phyloP scores from a whole-genome alignment of 1,140 invertebrate genomes.

The Tribolium madens region DNA sequence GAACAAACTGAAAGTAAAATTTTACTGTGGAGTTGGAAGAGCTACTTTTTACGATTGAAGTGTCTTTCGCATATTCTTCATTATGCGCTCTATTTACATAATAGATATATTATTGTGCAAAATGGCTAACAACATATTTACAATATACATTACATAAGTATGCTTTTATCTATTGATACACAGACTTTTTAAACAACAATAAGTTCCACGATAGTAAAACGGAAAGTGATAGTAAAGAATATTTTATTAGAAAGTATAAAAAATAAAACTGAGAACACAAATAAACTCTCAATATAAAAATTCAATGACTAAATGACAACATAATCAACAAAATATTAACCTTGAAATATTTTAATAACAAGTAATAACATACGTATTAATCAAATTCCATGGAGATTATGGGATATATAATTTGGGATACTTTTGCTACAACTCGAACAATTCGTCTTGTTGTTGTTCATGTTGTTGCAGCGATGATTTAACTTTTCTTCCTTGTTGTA shows the following conservation, averaged over 20 bases:
- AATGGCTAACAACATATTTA: not conserved
- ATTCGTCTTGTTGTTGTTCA: constrained; percentile 86
- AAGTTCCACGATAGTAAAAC: not conserved
- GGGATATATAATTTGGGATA: not conserved
- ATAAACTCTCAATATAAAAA: not conserved
- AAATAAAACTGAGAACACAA: not conserved
- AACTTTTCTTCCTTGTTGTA: constrained; percentile 82
- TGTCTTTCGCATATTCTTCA: not conserved
- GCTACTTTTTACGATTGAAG: not conserved
- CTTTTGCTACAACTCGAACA: constrained; percentile 88
- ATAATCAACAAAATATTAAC: constrained; percentile 19
- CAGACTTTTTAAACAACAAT: not conserved
- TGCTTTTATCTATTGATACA: not conserved
- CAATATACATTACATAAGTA: constrained; percentile 6
- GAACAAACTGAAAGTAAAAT: not conserved
- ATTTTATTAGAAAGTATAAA: constrained; percentile 32
- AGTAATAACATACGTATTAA: constrained; percentile 17
- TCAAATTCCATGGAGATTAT: constrained; percentile 39
- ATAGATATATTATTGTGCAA: not conserved
- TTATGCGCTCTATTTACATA: not conserved
- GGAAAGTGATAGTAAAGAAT: not conserved
- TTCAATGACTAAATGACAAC: not conserved
- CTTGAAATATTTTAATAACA: constrained; percentile 40
- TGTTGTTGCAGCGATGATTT: constrained; percentile 82
- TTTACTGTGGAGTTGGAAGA: not conserved